Conservation (phyloP, 2,113 vertebrate species). For the Sitta europaea region DNA sequence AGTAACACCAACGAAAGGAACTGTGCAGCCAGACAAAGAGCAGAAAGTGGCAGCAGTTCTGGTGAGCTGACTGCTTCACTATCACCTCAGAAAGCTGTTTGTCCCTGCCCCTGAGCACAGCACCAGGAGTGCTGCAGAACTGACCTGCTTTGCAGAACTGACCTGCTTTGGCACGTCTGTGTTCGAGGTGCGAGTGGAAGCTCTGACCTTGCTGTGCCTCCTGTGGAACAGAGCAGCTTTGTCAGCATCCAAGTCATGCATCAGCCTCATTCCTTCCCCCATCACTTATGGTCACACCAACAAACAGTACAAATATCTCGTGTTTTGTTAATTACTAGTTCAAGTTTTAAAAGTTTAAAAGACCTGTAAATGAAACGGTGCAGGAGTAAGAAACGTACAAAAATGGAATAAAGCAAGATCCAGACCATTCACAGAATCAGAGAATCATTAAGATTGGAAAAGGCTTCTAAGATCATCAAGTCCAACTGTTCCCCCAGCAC, state of each 20-base stretch:
- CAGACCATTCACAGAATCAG: background rate
- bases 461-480: background rate
- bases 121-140: background rate
- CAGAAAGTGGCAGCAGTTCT: background rate
- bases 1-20: background rate
- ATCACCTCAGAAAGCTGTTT: background rate
- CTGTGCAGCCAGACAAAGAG: no score
- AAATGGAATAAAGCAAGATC: background rate
- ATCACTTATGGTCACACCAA: background rate
- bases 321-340: background rate
- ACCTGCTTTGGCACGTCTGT: constrained; percentile 87
- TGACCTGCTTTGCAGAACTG: constrained; percentile 85
- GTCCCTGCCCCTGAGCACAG: background rate
- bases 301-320: no score
- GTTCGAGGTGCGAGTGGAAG: constrained; percentile 72
- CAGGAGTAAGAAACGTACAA: background rate
- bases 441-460: background rate
- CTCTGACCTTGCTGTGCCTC: constrained; percentile 86
- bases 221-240: constrained; percentile 71
- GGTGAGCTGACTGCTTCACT: background rate
- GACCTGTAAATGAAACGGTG: background rate
- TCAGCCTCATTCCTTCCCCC: background rate
- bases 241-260: background rate
- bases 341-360: background rate
- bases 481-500: background rate